Evolutionary conservation across 2,888 invertebrate species (phyloP).

Genomic region (Microplitis deprimator): DNA sequence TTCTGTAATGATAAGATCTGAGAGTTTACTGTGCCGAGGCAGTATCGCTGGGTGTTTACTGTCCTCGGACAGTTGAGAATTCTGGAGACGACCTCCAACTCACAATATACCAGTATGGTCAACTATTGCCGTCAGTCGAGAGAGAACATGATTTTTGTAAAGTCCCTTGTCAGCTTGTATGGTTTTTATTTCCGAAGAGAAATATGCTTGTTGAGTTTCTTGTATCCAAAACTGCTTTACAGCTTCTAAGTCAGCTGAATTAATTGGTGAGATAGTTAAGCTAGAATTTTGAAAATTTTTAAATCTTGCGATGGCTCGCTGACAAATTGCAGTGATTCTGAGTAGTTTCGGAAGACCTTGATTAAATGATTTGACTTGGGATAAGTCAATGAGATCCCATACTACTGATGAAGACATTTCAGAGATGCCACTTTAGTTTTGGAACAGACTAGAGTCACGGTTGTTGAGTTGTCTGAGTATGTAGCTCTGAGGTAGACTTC

Average conservation of each 20-base stretch:
- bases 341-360: background rate
- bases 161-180: too few species aligned
- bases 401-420: conserved; percentile 13
- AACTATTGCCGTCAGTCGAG: too few species aligned
- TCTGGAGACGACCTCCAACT: too few species aligned
- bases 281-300: background rate
- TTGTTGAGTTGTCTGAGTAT: background rate
- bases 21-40: conserved; percentile 32
- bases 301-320: background rate
- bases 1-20: background rate
- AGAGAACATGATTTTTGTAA: too few species aligned
- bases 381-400: background rate
- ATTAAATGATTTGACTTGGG: background rate
- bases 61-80: conserved; percentile 9
- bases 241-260: conserved; percentile 32
- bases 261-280: background rate
- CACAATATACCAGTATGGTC: too few species aligned
- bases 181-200: too few species aligned
- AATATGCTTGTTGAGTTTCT: too few species aligned
- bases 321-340: background rate
- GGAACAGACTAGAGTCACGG: conserved; percentile 29
- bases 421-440: conserved; percentile 37
- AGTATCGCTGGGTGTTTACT: conserved; percentile 45
- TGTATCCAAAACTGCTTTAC: background rate
- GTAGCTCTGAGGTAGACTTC: conserved; percentile 41